Evolutionary conservation across 2,888 invertebrate species (phyloP).

Genomic region (Polyploca ridens): DNA sequence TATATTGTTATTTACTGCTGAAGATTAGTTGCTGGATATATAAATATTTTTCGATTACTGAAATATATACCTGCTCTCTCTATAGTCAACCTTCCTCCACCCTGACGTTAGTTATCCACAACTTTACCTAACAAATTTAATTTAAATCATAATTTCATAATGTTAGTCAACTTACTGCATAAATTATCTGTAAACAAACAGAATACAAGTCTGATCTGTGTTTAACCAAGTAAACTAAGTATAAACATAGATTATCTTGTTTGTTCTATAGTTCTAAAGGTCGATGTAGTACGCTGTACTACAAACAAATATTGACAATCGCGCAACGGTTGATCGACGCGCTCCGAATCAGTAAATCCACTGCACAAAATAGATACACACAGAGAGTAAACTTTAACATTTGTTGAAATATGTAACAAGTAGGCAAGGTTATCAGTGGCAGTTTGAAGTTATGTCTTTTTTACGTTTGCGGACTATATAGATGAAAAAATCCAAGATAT

Average conservation of each 20-base stretch:
- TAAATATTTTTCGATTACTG: no score
- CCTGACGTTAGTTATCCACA: no score
- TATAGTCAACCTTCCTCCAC: no score
- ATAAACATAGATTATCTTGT: not conserved
- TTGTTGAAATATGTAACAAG: not conserved
- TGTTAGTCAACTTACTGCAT: not conserved
- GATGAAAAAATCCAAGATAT: no score
- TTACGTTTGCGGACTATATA: no score
- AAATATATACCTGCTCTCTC: no score
- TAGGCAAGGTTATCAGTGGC: no score
- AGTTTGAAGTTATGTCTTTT: no score
- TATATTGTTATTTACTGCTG: no score
- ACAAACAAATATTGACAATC: not conserved
- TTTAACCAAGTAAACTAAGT: not conserved
- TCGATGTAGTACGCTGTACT: conserved; percentile 1
- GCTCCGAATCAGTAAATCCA: not conserved
- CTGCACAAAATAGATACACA: not conserved
- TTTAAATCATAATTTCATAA: not conserved
- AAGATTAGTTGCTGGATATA: no score
- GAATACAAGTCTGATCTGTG: not conserved
- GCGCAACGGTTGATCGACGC: not conserved
- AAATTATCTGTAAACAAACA: not conserved
- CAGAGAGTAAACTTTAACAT: not conserved
- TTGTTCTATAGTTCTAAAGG: not conserved
- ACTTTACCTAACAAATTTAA: no score